Evolutionary conservation across 2,888 invertebrate genomes (phyloP).

Genomic region (Eretmocerus hayati): DNA sequence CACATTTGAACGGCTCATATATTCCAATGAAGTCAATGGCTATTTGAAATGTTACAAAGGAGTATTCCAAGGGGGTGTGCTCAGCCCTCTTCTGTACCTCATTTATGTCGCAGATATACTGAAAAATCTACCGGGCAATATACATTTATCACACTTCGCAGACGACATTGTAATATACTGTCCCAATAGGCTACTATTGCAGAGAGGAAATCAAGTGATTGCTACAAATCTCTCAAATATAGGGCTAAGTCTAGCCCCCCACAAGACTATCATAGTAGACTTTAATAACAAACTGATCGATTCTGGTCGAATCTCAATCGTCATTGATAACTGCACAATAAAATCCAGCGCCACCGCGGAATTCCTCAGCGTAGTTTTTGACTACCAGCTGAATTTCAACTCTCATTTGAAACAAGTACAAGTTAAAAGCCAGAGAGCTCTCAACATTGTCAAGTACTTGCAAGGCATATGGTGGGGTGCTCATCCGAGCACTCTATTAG

Average conservation of each 20-base stretch:
- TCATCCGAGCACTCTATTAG: background rate
- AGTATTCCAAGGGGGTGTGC: background rate
- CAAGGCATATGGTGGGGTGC: background rate
- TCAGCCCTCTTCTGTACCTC: background rate
- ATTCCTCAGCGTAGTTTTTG: background rate
- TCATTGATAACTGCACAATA: background rate
- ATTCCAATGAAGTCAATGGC: background rate
- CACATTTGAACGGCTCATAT: background rate
- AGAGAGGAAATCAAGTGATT: background rate
- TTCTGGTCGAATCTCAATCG: background rate
- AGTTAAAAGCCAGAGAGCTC: background rate
- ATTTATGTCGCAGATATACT: background rate
- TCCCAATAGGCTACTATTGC: no score
- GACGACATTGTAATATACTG: background rate
- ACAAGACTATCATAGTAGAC: background rate
- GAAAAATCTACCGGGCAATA: background rate
- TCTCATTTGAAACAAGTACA: background rate
- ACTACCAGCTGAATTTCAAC: background rate
- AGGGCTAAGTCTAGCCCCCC: background rate
- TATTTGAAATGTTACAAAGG: background rate
- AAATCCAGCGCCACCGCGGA: background rate
- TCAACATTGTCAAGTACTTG: background rate
- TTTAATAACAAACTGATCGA: conserved; percentile 4
- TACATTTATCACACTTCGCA: background rate
- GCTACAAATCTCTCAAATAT: background rate